Conservation (phyloP, 1,140 invertebrate genomes). For the Schlechtendalia chinensis region DNA sequence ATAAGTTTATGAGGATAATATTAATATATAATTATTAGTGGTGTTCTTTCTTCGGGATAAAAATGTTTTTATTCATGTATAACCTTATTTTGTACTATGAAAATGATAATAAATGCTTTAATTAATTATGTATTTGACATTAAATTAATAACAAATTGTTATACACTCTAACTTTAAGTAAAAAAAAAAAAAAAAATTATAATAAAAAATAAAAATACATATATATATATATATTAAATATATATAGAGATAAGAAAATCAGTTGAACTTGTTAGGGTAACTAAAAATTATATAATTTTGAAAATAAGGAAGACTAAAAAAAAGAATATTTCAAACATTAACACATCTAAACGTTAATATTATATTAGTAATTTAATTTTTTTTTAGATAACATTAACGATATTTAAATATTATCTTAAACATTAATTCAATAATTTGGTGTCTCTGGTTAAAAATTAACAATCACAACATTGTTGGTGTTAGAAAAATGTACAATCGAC, state of each 20-base stretch:
- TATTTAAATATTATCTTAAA: conserved; percentile 48
- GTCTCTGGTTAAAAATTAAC: conserved; percentile 50
- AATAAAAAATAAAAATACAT: conserved; percentile 33
- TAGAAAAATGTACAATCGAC: conserved; percentile 49
- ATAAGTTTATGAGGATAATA: conserved; percentile 26
- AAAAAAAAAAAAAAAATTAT: conserved; percentile 22
- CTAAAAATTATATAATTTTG: conserved; percentile 47
- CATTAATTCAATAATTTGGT: conserved; percentile 50
- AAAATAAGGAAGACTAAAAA: conserved; percentile 43
- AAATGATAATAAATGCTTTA: conserved; percentile 45
- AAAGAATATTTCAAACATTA: conserved; percentile 46
- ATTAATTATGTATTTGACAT: conserved; percentile 25
- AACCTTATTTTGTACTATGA: conserved; percentile 44
- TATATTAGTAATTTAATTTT: conserved; percentile 44
- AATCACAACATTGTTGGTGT: conserved; percentile 50
- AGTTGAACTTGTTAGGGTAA: conserved; percentile 32
- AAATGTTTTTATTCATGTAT: conserved; percentile 6
- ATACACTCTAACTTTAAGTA: conserved; percentile 34
- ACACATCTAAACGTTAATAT: conserved; percentile 39
- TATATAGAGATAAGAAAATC: conserved; percentile 25
- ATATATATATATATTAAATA: conserved; percentile 7
- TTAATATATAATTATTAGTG: conserved; percentile 29
- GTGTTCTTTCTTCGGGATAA: conserved; percentile 16
- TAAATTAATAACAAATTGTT: conserved; percentile 38
- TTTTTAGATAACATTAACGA: conserved; percentile 41